A percentile compares a stretch with the other conserved stretches of the same genome.
phyloP scores from a whole-genome alignment of 2,888 invertebrate genomes.

The Hemicrepidius hirtus region DNA sequence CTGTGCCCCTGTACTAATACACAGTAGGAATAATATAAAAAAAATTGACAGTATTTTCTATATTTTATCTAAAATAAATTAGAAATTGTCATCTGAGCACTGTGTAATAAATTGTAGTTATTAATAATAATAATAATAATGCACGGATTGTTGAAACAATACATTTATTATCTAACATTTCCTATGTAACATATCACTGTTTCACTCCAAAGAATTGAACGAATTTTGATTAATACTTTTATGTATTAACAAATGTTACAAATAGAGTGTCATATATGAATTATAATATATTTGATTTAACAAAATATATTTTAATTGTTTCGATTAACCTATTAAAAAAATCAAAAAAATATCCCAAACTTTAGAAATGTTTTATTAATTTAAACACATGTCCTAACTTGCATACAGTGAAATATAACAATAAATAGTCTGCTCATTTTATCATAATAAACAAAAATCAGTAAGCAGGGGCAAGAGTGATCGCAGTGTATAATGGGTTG shows the following conservation, averaged over 20 bases:
- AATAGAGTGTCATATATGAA: conserved; percentile 45
- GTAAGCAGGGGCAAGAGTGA: no score
- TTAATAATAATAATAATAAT: conserved; percentile 26
- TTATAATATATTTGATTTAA: conserved; percentile 34
- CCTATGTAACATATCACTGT: conserved; percentile 43
- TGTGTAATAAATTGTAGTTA: conserved; percentile 23
- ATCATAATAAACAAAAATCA: no score
- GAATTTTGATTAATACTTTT: conserved; percentile 36
- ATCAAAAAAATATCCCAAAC: no score
- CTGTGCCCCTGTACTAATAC: no score
- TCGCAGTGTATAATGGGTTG: no score
- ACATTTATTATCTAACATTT: conserved; percentile 42
- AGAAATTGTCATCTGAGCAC: conserved; percentile 28
- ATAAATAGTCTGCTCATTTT: no score
- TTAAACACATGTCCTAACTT: no score
- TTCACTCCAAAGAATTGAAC: conserved; percentile 45
- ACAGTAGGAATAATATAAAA: no score
- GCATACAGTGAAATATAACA: no score
- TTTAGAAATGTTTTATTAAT: no score
- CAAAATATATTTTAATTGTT: not conserved
- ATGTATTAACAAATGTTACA: conserved; percentile 40
- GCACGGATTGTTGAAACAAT: conserved; percentile 37
- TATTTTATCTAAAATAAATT: not conserved
- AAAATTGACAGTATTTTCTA: conserved; percentile 1
- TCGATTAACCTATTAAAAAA: no score